These are phyloP conservation scores for Ceratitis capitata DNA, from an alignment of 1,140 invertebrate genomes.

Conservation along the genomic window DNA sequence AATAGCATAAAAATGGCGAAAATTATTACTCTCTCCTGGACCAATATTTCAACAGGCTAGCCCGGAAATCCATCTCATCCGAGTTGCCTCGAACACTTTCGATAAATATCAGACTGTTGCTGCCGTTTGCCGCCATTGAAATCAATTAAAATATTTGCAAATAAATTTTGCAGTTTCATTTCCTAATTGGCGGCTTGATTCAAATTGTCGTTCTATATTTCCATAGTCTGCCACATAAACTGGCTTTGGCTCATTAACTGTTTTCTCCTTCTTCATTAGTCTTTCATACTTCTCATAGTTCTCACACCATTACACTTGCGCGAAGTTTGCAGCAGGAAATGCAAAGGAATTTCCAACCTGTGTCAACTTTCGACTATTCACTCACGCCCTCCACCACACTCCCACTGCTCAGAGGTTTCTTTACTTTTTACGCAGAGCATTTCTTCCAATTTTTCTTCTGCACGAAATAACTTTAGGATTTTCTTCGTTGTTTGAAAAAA, in stretches of 20 bases:
- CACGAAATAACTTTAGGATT: not conserved
- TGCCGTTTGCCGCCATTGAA: no score
- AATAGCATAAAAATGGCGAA: no score
- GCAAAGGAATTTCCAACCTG: not conserved
- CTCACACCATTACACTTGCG: not conserved
- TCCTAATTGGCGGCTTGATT: not conserved
- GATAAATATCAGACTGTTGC: no score
- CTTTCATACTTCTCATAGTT: not conserved
- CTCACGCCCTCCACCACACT: not conserved
- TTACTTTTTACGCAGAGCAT: not conserved
- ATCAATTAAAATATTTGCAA: no score
- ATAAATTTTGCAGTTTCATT: not conserved
- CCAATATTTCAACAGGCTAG: no score
- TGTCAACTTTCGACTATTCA: not conserved
- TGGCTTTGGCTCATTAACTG: conserved; percentile 6
- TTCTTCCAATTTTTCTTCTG: not conserved
- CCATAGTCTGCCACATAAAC: not conserved
- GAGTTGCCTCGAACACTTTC: no score
- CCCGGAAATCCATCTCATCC: no score
- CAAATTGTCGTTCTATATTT: not conserved
- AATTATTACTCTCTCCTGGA: no score
- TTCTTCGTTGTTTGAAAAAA: no score
- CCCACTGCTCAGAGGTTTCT: no score
- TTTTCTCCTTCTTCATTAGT: not conserved
- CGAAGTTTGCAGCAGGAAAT: not conserved